These are phyloP conservation scores for Thymelicus sylvestris DNA, from an alignment of 2,888 invertebrate genomes.

Conservation along the genomic window DNA sequence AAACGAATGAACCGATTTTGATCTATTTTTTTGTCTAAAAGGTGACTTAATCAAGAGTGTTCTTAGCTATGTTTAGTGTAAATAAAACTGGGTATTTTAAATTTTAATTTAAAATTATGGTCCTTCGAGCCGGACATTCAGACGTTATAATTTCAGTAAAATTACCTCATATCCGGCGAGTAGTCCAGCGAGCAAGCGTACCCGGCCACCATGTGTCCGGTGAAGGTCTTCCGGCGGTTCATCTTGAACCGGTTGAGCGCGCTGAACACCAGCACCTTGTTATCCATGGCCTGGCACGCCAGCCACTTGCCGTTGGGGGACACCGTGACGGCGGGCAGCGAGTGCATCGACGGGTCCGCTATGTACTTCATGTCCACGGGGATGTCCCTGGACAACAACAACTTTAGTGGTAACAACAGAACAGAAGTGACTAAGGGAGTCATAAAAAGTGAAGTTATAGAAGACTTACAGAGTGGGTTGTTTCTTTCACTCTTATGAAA, in stretches of 20 bases:
- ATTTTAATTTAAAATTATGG: too few relatives aligned
- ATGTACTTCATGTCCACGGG: conserved; percentile 99
- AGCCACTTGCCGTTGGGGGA: conserved; percentile 99
- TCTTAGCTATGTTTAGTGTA: too few relatives aligned
- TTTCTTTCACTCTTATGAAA: too few relatives aligned
- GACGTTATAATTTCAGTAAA: too few relatives aligned
- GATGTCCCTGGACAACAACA: conserved; percentile 87
- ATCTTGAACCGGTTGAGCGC: conserved; percentile 98
- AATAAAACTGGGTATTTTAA: too few relatives aligned
- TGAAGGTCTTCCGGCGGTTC: conserved; percentile 98
- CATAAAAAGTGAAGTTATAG: too few relatives aligned
- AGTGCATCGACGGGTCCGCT: conserved; percentile 99
- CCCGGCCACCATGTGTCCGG: conserved; percentile 99
- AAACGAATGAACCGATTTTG: too few relatives aligned
- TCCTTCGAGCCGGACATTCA: too few relatives aligned
- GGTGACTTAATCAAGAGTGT: too few relatives aligned
- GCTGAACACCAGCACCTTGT: conserved; percentile 98
- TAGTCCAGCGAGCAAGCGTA: conserved; percentile 99
- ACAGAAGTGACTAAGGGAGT: background rate
- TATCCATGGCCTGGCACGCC: conserved; percentile 99
- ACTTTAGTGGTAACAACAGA: too few relatives aligned
- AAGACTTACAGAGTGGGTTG: too few relatives aligned
- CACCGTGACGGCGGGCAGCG: conserved; percentile 97
- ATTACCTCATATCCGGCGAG: conserved; percentile 98
- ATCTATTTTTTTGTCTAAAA: too few relatives aligned